phyloP scores from a whole-genome alignment of 1,140 invertebrate genomes.

The Coptotermes formosanus region DNA sequence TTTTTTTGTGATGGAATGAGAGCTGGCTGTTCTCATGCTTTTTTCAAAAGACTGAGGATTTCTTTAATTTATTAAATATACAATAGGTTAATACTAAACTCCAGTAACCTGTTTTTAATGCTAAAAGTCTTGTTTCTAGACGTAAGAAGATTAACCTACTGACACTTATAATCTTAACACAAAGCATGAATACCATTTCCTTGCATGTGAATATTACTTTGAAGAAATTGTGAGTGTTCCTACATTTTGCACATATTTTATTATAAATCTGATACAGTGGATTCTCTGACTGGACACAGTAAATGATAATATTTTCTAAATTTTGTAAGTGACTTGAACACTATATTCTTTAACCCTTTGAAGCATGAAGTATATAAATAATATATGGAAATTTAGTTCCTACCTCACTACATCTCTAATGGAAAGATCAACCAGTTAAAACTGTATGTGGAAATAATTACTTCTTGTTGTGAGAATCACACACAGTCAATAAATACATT shows the following conservation, averaged over 20 bases:
- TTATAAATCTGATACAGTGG: neutral
- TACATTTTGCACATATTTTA: neutral
- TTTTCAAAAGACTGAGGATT: conserved; percentile 11
- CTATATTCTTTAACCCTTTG: neutral
- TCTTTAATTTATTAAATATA: neutral
- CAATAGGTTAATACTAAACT: neutral
- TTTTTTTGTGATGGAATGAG: conserved; percentile 8
- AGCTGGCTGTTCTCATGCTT: neutral
- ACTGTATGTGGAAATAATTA: too few species aligned
- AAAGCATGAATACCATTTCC: neutral
- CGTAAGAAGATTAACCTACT: neutral
- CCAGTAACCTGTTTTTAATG: neutral
- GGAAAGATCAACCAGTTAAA: too few species aligned
- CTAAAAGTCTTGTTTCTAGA: neutral
- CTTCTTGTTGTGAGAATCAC: too few species aligned
- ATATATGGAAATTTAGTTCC: too few species aligned
- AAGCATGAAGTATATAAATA: too few species aligned
- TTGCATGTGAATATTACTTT: neutral
- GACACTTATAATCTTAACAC: neutral
- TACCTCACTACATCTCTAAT: too few species aligned
- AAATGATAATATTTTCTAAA: neutral
- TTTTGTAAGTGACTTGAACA: neutral
- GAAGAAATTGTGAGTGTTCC: neutral
- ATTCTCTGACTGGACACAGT: neutral
- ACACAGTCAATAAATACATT: too few species aligned